These are phyloP conservation scores for Dolichoris vasculosae DNA, from an alignment of 1,140 invertebrate species.

Conservation along the genomic window DNA sequence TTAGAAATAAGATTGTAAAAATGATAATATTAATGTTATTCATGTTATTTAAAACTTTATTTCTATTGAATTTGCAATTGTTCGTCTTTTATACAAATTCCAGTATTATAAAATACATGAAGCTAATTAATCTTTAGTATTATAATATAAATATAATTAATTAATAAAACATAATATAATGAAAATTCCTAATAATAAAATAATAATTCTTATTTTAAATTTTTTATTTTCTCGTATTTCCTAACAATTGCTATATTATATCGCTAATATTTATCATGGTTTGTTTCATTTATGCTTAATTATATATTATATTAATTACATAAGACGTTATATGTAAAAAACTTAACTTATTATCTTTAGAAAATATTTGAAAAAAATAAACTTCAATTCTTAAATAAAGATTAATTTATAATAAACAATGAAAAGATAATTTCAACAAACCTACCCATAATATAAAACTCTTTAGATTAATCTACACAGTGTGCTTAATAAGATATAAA, in stretches of 20 bases:
- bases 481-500: neutral
- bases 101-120: no score
- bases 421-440: neutral
- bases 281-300: constrained; percentile 22
- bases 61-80: no score
- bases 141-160: neutral
- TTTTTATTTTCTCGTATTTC: constrained; percentile 34
- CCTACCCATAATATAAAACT: neutral
- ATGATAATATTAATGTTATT: no score
- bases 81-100: no score
- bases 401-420: neutral
- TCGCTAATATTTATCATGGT: constrained; percentile 26
- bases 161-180: neutral
- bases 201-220: constrained; percentile 4
- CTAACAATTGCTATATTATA: neutral
- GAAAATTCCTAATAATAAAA: neutral
- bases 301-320: neutral
- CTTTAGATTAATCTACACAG: neutral
- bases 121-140: neutral
- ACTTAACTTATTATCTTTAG: neutral
- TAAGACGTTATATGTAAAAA: neutral
- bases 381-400: neutral
- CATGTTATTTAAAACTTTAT: no score
- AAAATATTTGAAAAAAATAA: neutral
- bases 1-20: no score